phyloP scores from a whole-genome alignment of 1,140 invertebrate genomes.

The Tetramorium alpestre region DNA sequence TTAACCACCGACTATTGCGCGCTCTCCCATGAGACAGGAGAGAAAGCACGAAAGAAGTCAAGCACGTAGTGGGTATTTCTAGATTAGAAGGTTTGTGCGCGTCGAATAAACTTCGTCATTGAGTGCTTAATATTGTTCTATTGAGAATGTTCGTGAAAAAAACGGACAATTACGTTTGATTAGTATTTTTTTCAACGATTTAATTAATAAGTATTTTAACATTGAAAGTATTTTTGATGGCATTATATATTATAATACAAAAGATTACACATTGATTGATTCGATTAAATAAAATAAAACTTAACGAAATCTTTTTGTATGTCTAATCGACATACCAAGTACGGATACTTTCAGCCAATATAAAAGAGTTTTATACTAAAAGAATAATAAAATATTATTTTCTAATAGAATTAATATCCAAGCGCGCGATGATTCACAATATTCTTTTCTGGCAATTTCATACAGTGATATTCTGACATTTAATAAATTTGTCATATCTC shows the following conservation, averaged over 20 bases:
- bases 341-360: not conserved
- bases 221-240: not conserved
- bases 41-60: conserved; percentile 40
- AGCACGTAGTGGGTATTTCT: conserved; percentile 2
- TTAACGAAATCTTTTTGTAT: not conserved
- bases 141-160: not conserved
- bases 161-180: not conserved
- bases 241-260: not conserved
- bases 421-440: not conserved
- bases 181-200: not conserved
- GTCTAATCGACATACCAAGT: not conserved
- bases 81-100: conserved; percentile 29
- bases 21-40: not conserved
- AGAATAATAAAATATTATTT: not conserved
- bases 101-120: conserved; percentile 35
- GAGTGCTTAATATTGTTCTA: not conserved
- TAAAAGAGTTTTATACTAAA: not conserved
- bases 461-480: not conserved
- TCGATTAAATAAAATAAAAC: not conserved
- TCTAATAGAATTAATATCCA: not conserved
- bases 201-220: not conserved
- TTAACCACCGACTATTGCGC: conserved; percentile 47
- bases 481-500: not conserved
- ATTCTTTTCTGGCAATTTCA: not conserved
- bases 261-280: not conserved